Evolutionary conservation across 2,113 vertebrate genomes (phyloP), one percentile per base, ranked within the genome.

Genomic region (Nothocercus nigrocapillus): DNA sequence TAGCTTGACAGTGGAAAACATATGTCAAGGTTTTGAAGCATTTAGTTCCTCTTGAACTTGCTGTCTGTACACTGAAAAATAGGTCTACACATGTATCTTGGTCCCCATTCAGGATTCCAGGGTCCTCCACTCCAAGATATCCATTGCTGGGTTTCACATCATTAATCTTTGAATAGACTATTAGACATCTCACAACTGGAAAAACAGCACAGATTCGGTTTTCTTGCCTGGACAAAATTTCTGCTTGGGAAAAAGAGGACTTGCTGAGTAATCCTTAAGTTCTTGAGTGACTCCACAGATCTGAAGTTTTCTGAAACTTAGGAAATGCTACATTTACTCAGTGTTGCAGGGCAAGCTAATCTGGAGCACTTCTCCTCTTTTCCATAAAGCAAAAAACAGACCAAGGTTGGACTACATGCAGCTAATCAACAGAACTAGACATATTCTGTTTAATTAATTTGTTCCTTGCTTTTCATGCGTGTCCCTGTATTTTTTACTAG

Each of bases 31-130:
- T 51, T 93, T 47, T 79, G 53, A 64, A 72, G 38, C 47, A 85
- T 82, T 38, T 19, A 36, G 16, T 15, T 80, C 0, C 1, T 58
- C 87, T 76, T 58, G 30, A 30, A 91, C 66, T 85, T 47, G 17
- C 20, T 69, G 44, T 6, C 21, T 67, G 38, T 63, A 54, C 18
- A 21, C 30, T 88, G 6, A 3, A 77, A 76, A 56, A 9, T 7
- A 78, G 11, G 15, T 38, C 61, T 84, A 58, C 24, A 30, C 8
- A 20, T 0, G 0, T 13, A 0, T 44, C 0, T 1, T 47, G 3
- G 21, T 5, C 67, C n/a, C 54, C 53, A 44, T 79, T 82, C 58
- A 69, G 62, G 47, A 68, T 36, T 13, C 0, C 3, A 42, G 51
- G 36, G 42, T 67, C n/a, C 0, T 47, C 22, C 21, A 59, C 73